Evolutionary conservation across 1,140 invertebrate species (phyloP), one percentile per base, ranked within the genome.

Genomic region (Drosophila lacteicornis): DNA sequence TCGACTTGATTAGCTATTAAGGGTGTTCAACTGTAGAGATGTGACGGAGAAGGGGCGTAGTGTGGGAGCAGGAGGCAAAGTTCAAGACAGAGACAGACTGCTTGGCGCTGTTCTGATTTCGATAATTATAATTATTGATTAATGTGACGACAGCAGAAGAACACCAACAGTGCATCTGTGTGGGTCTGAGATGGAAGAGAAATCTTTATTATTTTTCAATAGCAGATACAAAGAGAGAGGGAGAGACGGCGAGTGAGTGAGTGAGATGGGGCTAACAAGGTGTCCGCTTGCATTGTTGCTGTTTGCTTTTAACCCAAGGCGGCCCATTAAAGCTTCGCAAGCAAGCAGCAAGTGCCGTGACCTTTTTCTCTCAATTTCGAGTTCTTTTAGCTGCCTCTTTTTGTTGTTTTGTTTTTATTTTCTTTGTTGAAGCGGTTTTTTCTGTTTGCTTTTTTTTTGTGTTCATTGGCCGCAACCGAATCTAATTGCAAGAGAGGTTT

Each of bases 331-430:
- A 70, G 63, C 75, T 78, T 70, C 55, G 71, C 58, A 47, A 70
- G 71, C 58, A 55, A 62, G 68, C 82, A 70, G 82, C 84, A 90
- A 84, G 77, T 87, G 80, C 80, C 84, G 87, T 87, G 84, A 87
- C 84, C 84, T 87, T 87, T 87, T 87, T 71, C 80, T 62, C 82
- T 83, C 71, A 71, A 80, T 83, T 87, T 84, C 69, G 76, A 69
- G 82, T 83, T 86, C 83, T 73, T 70, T 50, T 51, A 69, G 67
- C 46, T 63, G 55, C 30, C n/a, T 66, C 30, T 65, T 62, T 53
- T 70, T 67, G 55, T 69, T 12, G 7, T 59, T 45, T 47, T 75
- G 27, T 70, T 60, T 36, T 59, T 63, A 17, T 19, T 66, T 67
- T 47, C 17, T 47, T 77, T 67, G 49, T 66, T 69, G 43, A 38